Percentiles rank a stretch among this genome's conserved stretches.
These are phyloP conservation scores for Casuarius casuarius DNA, from an alignment of 2,113 vertebrate species.

Conservation along the genomic window DNA sequence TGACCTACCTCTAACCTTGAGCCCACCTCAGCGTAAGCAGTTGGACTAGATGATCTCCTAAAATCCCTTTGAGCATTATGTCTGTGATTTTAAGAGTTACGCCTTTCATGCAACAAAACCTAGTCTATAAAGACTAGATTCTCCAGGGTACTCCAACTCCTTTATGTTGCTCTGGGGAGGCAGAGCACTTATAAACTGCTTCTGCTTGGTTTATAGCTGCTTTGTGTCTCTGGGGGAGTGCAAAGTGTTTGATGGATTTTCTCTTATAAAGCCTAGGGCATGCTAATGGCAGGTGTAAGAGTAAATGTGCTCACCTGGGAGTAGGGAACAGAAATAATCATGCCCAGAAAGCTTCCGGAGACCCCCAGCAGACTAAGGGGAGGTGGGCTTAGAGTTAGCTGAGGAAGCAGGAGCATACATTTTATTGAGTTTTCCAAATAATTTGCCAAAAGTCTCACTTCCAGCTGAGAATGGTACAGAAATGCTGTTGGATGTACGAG, in stretches of 20 bases:
- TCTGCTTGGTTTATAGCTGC: background rate
- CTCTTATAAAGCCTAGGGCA: background rate
- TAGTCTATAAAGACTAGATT: background rate
- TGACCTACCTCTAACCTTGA: background rate
- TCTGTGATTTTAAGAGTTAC: background rate
- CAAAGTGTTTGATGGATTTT: constrained; percentile 6
- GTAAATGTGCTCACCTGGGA: background rate
- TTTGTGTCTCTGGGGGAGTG: background rate
- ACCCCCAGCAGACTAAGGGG: fast-evolving
- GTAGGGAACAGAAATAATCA: background rate
- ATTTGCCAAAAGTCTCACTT: constrained; percentile 59
- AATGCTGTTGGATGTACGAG: constrained; percentile 13
- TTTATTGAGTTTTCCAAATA: constrained; percentile 43
- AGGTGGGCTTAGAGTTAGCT: background rate
- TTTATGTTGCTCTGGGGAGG: background rate
- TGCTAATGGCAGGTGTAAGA: background rate
- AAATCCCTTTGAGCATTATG: background rate
- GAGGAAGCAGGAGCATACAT: background rate
- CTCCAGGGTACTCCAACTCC: background rate
- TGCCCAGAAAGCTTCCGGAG: background rate
- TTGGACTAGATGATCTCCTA: background rate
- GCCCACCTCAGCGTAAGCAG: background rate
- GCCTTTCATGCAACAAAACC: background rate
- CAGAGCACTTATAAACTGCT: constrained; percentile 25
- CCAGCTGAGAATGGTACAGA: background rate